phyloP scores from a whole-genome alignment of 2,888 invertebrate species.

The Nomada goodeniana region DNA sequence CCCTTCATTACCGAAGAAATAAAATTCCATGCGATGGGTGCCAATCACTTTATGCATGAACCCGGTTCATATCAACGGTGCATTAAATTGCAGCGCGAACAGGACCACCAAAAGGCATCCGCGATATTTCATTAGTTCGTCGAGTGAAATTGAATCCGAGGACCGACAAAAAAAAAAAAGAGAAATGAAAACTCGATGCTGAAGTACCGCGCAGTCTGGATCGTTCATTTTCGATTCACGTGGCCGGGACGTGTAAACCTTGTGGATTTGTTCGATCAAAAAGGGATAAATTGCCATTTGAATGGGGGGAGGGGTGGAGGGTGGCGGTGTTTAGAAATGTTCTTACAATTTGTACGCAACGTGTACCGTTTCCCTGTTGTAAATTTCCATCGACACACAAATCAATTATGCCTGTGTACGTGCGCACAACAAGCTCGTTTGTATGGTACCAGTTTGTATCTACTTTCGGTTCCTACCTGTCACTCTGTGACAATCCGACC shows the following conservation, averaged over 20 bases:
- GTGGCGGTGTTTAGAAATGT: neutral
- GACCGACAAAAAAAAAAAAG: neutral
- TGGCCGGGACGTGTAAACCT: neutral
- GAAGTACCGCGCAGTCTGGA: neutral
- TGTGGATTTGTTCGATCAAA: neutral
- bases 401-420: constrained; percentile 36
- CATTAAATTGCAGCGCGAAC: constrained; percentile 11
- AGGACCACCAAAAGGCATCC: constrained; percentile 10
- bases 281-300: neutral
- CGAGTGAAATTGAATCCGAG: constrained; percentile 21
- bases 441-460: constrained; percentile 12
- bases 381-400: constrained; percentile 59
- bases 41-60: constrained; percentile 37
- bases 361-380: neutral
- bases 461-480: constrained; percentile 26
- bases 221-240: constrained; percentile 1
- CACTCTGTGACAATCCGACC: constrained; percentile 19
- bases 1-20: constrained; percentile 47
- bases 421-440: constrained; percentile 24
- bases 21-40: constrained; percentile 30
- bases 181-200: neutral
- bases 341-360: neutral
- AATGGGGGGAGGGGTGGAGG: neutral
- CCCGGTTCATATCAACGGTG: constrained; percentile 14
- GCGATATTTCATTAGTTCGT: constrained; percentile 39